Base-by-base conservation (phyloP, 1,140 invertebrate species). In the Drosophila lacteicornis region DNA sequence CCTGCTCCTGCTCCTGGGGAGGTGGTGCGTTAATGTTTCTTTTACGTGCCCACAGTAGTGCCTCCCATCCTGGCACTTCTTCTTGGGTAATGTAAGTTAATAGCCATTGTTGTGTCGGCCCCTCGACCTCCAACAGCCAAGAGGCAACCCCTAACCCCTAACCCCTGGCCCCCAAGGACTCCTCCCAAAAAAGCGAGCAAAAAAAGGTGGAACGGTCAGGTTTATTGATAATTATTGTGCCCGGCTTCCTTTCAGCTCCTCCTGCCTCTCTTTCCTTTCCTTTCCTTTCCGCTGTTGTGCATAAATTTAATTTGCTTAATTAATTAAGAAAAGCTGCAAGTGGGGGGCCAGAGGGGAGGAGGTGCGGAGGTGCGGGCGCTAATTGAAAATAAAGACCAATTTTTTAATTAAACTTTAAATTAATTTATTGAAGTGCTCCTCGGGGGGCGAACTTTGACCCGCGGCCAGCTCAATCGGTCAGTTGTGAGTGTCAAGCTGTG, bases 341-440 rank as follows among this genome's bases (percentile, higher is more conserved):
- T 59, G 30, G 36, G 15, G 25, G 22, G 22, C 1, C 9, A 45
- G n/a, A n/a, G 38, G 8, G 43, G 33, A 43, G 63, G 59, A 30
- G 67, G 68, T 58, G 59, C 55, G 53, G 67, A 30, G 27, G 6
- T 30, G 60, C 42, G 9, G 43, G 69, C 66, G 70, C 80, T 87
- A 87, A 87, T 87, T 87, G 84, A 87, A 87, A 87, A 87, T 87
- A 87, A 87, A 83, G 84, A 80, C 84, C 84, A 87, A 88, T 87
- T 87, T 88, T 87, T 88, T 87, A 88, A 87, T 87, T 87, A 88
- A 87, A 88, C 73, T 88, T 87, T 83, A 87, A 87, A 88, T 87
- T 88, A 87, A 88, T 87, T 87, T 88, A 87, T 87, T 88, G 84
- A 88, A 87, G 84, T 88, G 84, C 77, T 80, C 33, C 30, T 38